These are phyloP conservation scores for Oncorhynchus mykiss DNA, from an alignment of 2,113 vertebrate species.

Conservation along the genomic window DNA sequence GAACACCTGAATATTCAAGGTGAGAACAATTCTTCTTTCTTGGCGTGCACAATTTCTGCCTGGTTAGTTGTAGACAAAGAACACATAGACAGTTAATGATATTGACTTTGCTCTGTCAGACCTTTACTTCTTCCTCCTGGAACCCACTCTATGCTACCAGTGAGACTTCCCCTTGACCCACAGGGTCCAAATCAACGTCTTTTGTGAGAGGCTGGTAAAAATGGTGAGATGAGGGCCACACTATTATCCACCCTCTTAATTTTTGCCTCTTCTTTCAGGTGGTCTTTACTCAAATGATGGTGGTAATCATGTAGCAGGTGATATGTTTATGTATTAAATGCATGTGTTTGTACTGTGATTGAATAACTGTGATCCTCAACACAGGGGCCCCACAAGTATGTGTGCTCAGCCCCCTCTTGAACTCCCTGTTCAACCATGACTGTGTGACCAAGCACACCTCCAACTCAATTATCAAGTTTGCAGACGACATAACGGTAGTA, in stretches of 20 bases:
- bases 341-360: background rate
- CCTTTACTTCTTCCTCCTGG: conserved; percentile 57
- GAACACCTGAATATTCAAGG: conserved; percentile 45
- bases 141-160: conserved; percentile 51
- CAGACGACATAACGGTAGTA: too few relatives aligned
- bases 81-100: background rate
- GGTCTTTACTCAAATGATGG: conserved; percentile 60
- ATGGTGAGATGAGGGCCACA: conserved; percentile 41
- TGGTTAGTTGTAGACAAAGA: too few relatives aligned
- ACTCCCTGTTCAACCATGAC: too few relatives aligned
- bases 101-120: conserved; percentile 33
- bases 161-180: conserved; percentile 52
- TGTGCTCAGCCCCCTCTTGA: too few relatives aligned
- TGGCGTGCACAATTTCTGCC: background rate
- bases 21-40: conserved; percentile 9
- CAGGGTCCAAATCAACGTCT: conserved; percentile 31
- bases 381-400: too few relatives aligned
- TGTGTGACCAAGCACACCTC: too few relatives aligned
- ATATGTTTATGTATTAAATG: background rate
- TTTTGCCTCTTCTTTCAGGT: conserved; percentile 35
- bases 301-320: conserved; percentile 63
- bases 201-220: conserved; percentile 54
- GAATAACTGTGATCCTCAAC: too few relatives aligned
- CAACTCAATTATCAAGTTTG: too few relatives aligned
- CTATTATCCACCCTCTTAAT: background rate